Evolutionary conservation across 1,140 invertebrate genomes (phyloP), one percentile per base, ranked within the genome.

Genomic region (Aethina tumida): DNA sequence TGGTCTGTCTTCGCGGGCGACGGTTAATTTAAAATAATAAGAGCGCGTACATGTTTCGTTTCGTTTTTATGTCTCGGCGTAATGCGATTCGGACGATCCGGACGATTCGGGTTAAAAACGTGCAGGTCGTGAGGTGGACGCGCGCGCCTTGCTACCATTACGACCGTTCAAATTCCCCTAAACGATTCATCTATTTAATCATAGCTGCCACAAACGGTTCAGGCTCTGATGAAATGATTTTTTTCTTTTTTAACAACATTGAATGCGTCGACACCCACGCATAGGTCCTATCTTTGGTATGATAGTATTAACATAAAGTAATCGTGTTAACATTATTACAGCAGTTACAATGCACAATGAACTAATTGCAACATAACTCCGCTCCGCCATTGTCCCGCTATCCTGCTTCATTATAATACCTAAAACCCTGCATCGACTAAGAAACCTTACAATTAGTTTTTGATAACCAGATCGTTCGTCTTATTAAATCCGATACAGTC

Each of bases 21-120:
- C 39, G 32, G 32, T 36, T 45, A 41, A 45, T 47, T 47, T 43
- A 43, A 43, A 47, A 47, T 47, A 47, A 47, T 47, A 47, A 47
- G 25, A 24, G 16, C 15, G n/a, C 19, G 35, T 20, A 22, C 33
- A 32, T 36, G 38, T 41, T 33, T 36, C 30, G 41, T 41, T 41
- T 45, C n/a, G 39, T 33, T 41, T 45, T 41, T 41, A 41, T 45
- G 38, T 35, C 20, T n/a, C 39, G 27, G 22, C 33, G 38, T 45
- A 41, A 41, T 39, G 43, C 41, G 39, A 32, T 38, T n/a, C n/a
- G n/a, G n/a, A n/a, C n/a, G n/a, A n/a, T n/a, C n/a, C n/a, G n/a
- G n/a, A n/a, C n/a, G n/a, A n/a, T n/a, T 39, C 36, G 35, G 34
- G 41, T 41, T 47, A 34, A 47, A 47, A 47, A 47, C 44, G 44